Evolutionary conservation across 2,113 vertebrate species (phyloP), one percentile per base, ranked within the genome.

Genomic region (Tupaia tana): DNA sequence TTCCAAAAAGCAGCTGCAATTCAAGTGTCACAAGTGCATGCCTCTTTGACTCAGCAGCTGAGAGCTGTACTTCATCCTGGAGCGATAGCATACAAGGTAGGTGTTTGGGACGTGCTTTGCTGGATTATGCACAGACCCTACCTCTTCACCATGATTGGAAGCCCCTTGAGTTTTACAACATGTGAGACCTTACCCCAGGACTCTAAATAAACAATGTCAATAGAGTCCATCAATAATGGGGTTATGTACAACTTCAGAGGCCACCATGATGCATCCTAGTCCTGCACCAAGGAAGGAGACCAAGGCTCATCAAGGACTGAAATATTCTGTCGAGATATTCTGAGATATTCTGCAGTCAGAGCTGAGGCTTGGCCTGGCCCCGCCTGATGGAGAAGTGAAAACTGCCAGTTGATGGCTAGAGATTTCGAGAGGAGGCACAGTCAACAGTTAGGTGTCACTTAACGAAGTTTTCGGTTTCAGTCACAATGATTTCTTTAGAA

Each of bases 1-100:
- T 71, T 86, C 87, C 69, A 86, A 77, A 94, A 87, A 54, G 80
- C 83, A 95, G 63, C 84, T 96, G 61, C 54, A 79, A 83, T 63
- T 83, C 88, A 89, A 92, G 69, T 29, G 73, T 64, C 86, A 63
- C 9, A 24, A 67, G 43, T 25, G 13, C 9, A 63, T 0, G 18
- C 54, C 77, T 79, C 71, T 90, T 80, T 90, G 71, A 81, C 67
- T 90, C 87, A 75, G n/a, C 85, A 86, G 69, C 74, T 34, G 34
- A 75, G 14, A 34, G 24, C 19, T 90, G 77, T 59, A 16, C 12
- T 82, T 89, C 6, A 1, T 20, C 59, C 64, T 79, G 54, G 61
- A 31, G 11, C 70, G 14, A 19, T 29, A 16, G 7, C 27, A 16
- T 1, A 13, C 20, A 78, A 29, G 25, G n/a, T 6, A 29, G 25